Evolutionary conservation across 2,797 vertebrate genomes (phyloP), one percentile per base, ranked within the genome.

Genomic region (Hyperoplus lanceolatus): DNA sequence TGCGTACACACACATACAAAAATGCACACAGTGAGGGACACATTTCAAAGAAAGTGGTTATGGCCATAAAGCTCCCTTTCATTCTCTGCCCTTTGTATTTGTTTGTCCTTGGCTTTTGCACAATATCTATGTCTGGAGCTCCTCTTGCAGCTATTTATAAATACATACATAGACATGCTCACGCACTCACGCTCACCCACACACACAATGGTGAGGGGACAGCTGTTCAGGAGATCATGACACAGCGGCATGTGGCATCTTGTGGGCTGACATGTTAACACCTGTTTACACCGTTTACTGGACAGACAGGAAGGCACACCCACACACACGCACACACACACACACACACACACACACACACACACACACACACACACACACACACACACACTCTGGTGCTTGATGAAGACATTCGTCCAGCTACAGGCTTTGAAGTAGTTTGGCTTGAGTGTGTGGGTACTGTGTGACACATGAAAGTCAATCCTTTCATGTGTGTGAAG

Each of bases 231-330:
- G 87, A 80, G 87, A 90, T 92, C 91, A 89, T 81, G 88, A 90
- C 87, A 90, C 91, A 85, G 83, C 59, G 81, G 86, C 92, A 93
- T 93, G 91, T 93, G 94, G 90, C 84, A 89, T 91, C 89, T 88
- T 88, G 89, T 86, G 85, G 90, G 84, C 83, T 80, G 84, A 91
- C 89, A 90, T 89, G 86, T 94, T 93, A 91, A 90, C 94, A 95
- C 93, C 93, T 94, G 92, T 92, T 94, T 86, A 91, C 89, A 87
- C 82, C 85, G 63, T 88, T 90, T 88, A 85, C 70, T 74, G 82
- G 61, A 80, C 72, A 54, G 79, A 80, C 79, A 81, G 70, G 80
- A 56, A 73, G 80, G 59, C 64, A 1, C 43, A 57, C 68, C 53
- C 66, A 59, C 59, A 60, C 75, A 64, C 59, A 39, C 15, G n/a